Evolutionary conservation across 2,113 vertebrate genomes (phyloP).

Genomic region (Blennius ocellaris): DNA sequence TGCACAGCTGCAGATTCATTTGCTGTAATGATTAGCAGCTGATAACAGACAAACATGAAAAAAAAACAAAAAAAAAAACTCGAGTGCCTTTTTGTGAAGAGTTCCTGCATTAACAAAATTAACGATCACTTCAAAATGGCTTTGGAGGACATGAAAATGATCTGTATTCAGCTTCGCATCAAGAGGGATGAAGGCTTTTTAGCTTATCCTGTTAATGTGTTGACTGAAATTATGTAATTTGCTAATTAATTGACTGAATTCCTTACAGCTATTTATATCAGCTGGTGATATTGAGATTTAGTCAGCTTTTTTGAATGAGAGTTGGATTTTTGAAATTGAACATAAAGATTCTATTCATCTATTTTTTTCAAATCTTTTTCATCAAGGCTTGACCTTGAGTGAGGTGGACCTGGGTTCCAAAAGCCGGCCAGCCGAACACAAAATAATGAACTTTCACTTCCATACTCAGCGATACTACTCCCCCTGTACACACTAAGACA

Average conservation of each 20-base stretch:
- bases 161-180: background rate
- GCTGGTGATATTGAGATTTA: too few species aligned
- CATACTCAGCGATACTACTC: too few species aligned
- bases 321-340: too few species aligned
- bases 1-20: background rate
- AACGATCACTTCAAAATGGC: background rate
- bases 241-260: background rate
- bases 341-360: too few species aligned
- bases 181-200: background rate
- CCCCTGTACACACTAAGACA: slow-evolving; percentile 11
- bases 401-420: too few species aligned
- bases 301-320: too few species aligned
- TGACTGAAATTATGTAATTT: background rate
- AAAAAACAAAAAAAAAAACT: background rate
- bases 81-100: background rate
- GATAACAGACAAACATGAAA: too few species aligned
- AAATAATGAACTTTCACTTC: too few species aligned
- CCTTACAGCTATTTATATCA: too few species aligned
- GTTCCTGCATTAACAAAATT: background rate
- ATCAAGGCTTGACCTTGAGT: too few species aligned
- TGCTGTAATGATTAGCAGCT: background rate
- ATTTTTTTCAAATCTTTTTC: too few species aligned
- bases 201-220: background rate
- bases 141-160: background rate
- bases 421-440: too few species aligned